phyloP scores from a whole-genome alignment of 2,797 vertebrate species.

The Neomorphus geoffroyi region DNA sequence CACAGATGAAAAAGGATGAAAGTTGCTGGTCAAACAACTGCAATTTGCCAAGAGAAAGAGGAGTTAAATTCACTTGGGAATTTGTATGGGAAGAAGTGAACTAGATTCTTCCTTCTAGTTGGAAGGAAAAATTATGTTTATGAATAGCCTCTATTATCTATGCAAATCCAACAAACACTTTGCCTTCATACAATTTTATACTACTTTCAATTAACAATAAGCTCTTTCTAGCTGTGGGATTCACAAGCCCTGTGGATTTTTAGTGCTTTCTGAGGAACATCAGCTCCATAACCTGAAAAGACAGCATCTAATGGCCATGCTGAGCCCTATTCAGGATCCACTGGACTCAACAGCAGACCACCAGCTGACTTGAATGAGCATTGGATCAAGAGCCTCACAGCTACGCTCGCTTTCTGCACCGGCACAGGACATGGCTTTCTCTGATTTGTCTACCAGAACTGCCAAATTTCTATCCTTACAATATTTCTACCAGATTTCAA shows the following conservation, averaged over 20 bases:
- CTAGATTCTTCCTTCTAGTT: not conserved
- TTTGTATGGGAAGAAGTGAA: not conserved
- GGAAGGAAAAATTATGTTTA: not conserved
- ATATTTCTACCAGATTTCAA: not conserved
- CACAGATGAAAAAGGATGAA: not conserved
- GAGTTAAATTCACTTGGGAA: not conserved
- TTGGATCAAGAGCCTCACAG: not conserved
- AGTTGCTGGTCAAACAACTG: not conserved
- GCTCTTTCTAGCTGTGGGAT: not conserved
- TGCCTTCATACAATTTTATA: not conserved
- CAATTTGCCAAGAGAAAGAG: not conserved
- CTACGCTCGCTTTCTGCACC: not conserved
- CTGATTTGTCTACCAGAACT: not conserved
- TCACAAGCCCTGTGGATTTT: not conserved
- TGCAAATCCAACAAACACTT: not conserved
- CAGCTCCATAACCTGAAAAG: not conserved
- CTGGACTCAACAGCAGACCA: not conserved
- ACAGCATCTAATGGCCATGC: not conserved
- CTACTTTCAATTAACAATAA: not conserved
- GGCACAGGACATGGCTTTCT: accelerated
- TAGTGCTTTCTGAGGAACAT: not conserved
- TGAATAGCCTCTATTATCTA: not conserved
- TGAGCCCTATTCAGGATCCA: not conserved
- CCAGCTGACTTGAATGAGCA: not conserved
- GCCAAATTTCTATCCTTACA: not conserved